These are phyloP conservation scores for Oligia strigilis DNA, from an alignment of 2,888 invertebrate genomes.

Conservation along the genomic window DNA sequence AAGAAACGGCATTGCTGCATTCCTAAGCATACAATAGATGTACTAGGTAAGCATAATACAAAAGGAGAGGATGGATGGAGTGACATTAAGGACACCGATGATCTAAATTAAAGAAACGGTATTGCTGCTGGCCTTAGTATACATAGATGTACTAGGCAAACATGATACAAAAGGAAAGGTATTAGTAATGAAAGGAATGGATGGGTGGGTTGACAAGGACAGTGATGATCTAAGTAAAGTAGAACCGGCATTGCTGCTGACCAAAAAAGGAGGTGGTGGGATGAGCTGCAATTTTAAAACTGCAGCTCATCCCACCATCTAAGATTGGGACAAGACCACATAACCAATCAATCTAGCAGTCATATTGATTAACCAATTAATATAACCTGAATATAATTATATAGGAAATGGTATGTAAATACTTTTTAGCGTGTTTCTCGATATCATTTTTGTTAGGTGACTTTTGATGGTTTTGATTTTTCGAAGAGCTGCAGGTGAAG, in stretches of 20 bases:
- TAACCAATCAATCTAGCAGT: background rate
- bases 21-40: too few relatives aligned
- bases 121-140: background rate
- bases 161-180: background rate
- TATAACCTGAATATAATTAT: background rate
- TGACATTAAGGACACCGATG: background rate
- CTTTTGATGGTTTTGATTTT: slow-evolving; percentile 14
- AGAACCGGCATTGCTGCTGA: background rate
- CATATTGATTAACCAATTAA: background rate
- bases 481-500: slow-evolving; percentile 17
- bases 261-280: background rate
- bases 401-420: background rate
- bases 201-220: slow-evolving; percentile 9
- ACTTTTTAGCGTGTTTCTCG: slow-evolving; percentile 9
- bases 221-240: slow-evolving; percentile 1
- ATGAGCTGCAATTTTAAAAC: background rate
- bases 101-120: background rate
- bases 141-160: background rate
- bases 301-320: too few relatives aligned
- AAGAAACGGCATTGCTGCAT: background rate
- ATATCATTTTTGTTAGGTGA: slow-evolving; percentile 14
- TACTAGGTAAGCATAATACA: background rate
- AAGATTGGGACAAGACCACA: background rate
- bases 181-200: background rate
- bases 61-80: background rate